Conservation (phyloP, 64 coral and sea anemone species). For the Platygyra sinensis region DNA sequence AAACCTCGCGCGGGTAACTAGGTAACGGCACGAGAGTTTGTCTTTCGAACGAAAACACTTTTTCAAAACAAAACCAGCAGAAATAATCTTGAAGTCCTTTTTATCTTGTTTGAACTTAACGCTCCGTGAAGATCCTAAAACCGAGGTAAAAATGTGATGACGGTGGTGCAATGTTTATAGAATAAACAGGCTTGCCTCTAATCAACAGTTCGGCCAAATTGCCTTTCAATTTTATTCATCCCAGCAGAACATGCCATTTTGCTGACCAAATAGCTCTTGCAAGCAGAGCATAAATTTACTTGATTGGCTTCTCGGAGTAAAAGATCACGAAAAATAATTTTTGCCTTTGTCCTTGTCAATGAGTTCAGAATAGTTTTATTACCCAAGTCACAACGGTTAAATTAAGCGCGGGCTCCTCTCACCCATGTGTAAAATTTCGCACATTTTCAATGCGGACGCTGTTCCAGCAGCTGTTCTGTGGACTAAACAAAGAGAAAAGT, state of each 20-base stretch:
- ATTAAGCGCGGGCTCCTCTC: not conserved
- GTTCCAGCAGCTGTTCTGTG: not conserved
- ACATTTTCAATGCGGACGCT: conserved; percentile 16
- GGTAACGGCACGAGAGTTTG: conserved; percentile 3
- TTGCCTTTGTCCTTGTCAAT: not conserved
- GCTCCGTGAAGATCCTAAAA: not conserved
- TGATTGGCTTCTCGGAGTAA: not conserved
- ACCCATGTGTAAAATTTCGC: conserved; percentile 29
- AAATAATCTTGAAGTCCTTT: not conserved
- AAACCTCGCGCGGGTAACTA: conserved; percentile 8
- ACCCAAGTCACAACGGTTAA: not conserved
- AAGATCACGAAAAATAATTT: conserved; percentile 4
- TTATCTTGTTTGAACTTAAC: not conserved
- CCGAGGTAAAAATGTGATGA: not conserved
- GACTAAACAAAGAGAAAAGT: conserved; percentile 18
- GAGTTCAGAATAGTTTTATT: not conserved
- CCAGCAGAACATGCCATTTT: not conserved
- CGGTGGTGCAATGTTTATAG: not conserved
- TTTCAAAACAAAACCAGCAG: too few relatives aligned
- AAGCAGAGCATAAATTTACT: not conserved
- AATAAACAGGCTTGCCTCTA: not conserved
- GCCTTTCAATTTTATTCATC: not conserved
- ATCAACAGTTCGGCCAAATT: not conserved
- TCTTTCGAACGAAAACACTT: not conserved
- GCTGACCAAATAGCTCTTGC: not conserved